phyloP scores from a whole-genome alignment of 2,888 invertebrate genomes.

The Rhagonycha fulva region DNA sequence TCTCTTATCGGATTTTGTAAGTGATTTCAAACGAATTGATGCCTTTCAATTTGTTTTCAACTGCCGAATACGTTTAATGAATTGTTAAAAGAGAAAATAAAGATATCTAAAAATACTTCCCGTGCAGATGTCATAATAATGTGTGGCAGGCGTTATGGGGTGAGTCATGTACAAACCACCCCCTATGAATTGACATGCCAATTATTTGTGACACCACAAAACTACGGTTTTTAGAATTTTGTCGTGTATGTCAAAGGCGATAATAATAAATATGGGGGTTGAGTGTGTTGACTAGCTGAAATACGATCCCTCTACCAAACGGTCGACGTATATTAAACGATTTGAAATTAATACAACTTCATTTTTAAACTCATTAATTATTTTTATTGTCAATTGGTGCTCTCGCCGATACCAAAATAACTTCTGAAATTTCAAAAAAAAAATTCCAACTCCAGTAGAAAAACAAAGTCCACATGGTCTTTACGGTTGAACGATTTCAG shows the following conservation, averaged over 20 bases:
- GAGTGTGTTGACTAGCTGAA: conserved; percentile 20
- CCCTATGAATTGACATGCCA: conserved; percentile 23
- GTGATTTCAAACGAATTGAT: neutral
- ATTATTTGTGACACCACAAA: conserved; percentile 25
- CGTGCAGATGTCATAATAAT: conserved; percentile 23
- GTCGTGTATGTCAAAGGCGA: neutral
- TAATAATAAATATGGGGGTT: conserved; percentile 3
- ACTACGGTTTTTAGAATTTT: conserved; percentile 6
- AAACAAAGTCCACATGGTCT: neutral
- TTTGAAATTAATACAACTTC: neutral
- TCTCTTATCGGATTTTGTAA: neutral
- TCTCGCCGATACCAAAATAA: no score
- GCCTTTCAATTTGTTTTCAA: neutral
- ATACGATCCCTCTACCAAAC: conserved; percentile 7
- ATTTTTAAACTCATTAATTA: neutral
- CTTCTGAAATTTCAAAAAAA: no score
- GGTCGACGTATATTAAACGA: neutral
- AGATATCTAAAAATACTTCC: neutral
- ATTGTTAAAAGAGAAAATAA: neutral
- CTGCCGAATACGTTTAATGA: neutral
- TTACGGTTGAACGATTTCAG: neutral
- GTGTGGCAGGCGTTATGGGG: conserved; percentile 11
- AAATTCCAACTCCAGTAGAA: neutral
- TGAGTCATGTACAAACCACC: conserved; percentile 25
- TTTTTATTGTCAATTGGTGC: no score